Evolutionary conservation across 2,888 invertebrate species (phyloP).

Genomic region (Sminthurinus aureus): DNA sequence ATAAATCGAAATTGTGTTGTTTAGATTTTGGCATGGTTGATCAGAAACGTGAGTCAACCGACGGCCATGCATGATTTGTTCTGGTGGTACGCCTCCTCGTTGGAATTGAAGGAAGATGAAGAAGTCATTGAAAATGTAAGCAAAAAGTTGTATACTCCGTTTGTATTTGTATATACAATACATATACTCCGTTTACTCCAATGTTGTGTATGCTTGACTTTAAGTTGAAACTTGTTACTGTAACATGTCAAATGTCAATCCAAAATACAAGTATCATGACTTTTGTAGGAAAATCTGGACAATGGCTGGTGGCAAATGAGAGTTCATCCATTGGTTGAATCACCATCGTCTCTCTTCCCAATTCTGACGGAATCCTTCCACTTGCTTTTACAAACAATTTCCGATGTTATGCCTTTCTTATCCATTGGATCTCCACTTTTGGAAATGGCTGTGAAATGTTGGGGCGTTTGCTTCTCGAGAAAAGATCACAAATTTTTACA

Average conservation of each 20-base stretch:
- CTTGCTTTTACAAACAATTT: constrained; percentile 85
- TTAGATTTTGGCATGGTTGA: constrained; percentile 91
- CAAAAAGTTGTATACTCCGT: not conserved
- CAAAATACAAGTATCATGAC: not conserved
- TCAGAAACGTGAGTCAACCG: constrained; percentile 89
- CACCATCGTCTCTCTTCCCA: constrained; percentile 58
- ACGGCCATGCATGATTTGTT: constrained; percentile 91
- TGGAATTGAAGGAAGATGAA: constrained; percentile 64
- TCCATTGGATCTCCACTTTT: constrained; percentile 87
- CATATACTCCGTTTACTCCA: too few relatives aligned
- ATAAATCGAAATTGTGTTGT: constrained; percentile 22
- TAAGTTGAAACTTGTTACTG: not conserved
- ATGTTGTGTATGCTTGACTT: too few relatives aligned
- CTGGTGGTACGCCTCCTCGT: constrained; percentile 94
- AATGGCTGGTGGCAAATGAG: constrained; percentile 60
- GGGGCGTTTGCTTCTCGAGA: constrained; percentile 87
- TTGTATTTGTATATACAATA: too few relatives aligned
- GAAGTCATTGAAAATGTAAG: constrained; percentile 63
- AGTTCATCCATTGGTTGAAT: constrained; percentile 56
- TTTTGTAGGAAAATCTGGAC: constrained; percentile 53
- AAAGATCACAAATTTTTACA: constrained; percentile 92
- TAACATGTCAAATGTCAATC: not conserved
- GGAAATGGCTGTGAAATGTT: constrained; percentile 91
- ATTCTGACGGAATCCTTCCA: constrained; percentile 78
- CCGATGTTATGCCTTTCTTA: constrained; percentile 84